Percentiles rank a stretch among this genome's conserved stretches.
phyloP scores from a whole-genome alignment of 2,797 vertebrate genomes.

The Potorous gilbertii region DNA sequence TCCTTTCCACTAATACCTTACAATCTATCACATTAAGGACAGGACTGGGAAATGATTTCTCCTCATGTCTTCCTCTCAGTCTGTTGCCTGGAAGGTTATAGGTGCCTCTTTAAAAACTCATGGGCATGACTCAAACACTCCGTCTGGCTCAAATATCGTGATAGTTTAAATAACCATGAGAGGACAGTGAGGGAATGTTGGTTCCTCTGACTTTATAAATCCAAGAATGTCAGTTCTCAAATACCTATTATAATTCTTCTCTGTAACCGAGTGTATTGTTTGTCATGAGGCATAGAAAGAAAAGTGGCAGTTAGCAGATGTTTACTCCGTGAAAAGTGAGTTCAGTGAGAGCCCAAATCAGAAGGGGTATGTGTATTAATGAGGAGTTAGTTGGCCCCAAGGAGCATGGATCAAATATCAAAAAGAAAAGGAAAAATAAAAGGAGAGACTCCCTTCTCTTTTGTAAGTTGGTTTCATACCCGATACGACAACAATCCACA shows the following conservation, averaged over 20 bases:
- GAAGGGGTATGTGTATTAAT: neutral
- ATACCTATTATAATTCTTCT: neutral
- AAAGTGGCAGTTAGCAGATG: slow-evolving; percentile 34
- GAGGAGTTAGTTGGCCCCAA: neutral
- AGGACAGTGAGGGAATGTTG: neutral
- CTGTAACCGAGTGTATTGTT: slow-evolving; percentile 29
- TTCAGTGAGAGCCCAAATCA: neutral
- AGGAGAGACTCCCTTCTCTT: neutral
- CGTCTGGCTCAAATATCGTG: neutral
- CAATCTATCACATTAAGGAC: neutral
- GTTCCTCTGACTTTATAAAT: neutral
- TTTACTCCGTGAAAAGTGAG: neutral
- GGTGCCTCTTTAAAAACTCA: neutral
- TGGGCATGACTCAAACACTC: neutral
- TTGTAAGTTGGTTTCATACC: neutral
- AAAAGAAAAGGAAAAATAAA: neutral
- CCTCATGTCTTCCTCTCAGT: neutral
- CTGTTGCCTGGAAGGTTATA: neutral
- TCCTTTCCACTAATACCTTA: neutral
- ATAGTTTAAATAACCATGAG: neutral
- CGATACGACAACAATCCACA: neutral
- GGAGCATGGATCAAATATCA: neutral
- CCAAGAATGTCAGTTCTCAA: neutral
- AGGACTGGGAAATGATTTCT: neutral
- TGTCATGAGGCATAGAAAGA: slow-evolving; percentile 2